Evolutionary conservation across 2,113 vertebrate genomes (phyloP), one percentile per base, ranked within the genome.

Genomic region (Oriolus oriolus): DNA sequence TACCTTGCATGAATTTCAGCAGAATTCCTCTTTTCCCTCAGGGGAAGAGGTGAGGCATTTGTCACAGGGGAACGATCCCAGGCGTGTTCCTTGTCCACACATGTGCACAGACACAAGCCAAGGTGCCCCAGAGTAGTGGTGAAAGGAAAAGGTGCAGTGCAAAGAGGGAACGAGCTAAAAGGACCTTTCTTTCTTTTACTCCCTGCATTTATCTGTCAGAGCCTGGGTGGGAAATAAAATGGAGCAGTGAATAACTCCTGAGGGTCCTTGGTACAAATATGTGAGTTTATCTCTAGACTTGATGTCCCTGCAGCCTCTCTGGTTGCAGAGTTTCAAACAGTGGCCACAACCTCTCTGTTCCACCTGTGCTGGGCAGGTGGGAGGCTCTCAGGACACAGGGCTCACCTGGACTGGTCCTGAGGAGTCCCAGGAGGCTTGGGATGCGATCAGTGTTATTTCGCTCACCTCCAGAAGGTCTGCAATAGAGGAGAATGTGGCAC

Each of bases 401-500:
- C 28, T 39, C 26, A 41, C 31, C 56, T 7, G 7, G 22, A 19
- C n/a, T n/a, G n/a, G n/a, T n/a, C n/a, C n/a, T n/a, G n/a, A n/a
- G n/a, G n/a, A n/a, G n/a, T n/a, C n/a, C n/a, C n/a, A n/a, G n/a
- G 44, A n/a, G 16, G 17, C 18, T 81, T 1, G 1, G 24, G 23
- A 24, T 85, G 75, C 47, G 54, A 50, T 56, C 10, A 11, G 6
- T 6, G 33, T 33, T 35, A 4, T 27, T 68, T 59, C n/a, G 6
- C 16, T 71, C 6, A 4, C 13, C 30, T 78, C 23, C 31, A 79
- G 53, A n/a, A 71, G 16, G 24, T 66, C 30, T 75, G 44, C 0
- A 3, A 3, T 23, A 0, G 0, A 41, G 28, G 2, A 53, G 35
- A 24, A n/a, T 0, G 1, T 21, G n/a, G 47, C 15, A 57, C 19